Percentiles rank a stretch among this genome's conserved stretches.
Conservation (phyloP, 2,888 invertebrate genomes). For the Cerastoderma edule region DNA sequence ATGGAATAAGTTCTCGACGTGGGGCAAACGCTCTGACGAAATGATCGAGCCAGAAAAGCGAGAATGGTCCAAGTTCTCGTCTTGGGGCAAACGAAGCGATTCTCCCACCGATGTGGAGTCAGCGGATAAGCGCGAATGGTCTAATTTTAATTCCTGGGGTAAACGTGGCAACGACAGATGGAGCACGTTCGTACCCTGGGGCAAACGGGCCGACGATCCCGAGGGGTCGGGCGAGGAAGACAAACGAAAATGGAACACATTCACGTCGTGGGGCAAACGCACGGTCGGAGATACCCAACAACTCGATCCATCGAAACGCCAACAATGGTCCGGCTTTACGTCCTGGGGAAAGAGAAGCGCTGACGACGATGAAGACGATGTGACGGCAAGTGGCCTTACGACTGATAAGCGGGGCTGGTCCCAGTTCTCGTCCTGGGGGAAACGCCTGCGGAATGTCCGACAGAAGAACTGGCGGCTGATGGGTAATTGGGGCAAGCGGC, state of each 20-base stretch:
- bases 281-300: not conserved
- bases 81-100: slow-evolving; percentile 50
- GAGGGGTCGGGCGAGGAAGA: slow-evolving; percentile 11
- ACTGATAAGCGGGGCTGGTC: slow-evolving; percentile 48
- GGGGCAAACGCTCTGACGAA: slow-evolving; percentile 32
- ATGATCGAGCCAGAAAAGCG: slow-evolving; percentile 30
- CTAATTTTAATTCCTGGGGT: slow-evolving; percentile 37
- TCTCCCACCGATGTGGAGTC: not conserved
- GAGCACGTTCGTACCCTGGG: slow-evolving; percentile 47
- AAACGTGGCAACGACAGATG: slow-evolving; percentile 46
- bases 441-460: slow-evolving; percentile 32
- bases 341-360: slow-evolving; percentile 46
- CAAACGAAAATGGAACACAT: slow-evolving; percentile 52
- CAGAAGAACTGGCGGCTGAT: slow-evolving; percentile 33
- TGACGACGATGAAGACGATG: slow-evolving; percentile 5
- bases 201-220: slow-evolving; percentile 30
- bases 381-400: slow-evolving; percentile 9
- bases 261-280: slow-evolving; percentile 56
- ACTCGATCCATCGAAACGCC: slow-evolving; percentile 27
- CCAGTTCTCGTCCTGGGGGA: slow-evolving; percentile 53
- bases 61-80: slow-evolving; percentile 47
- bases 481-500: slow-evolving; percentile 55
- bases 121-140: slow-evolving; percentile 46
- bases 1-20: slow-evolving; percentile 33
- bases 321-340: slow-evolving; percentile 51